Percentiles rank a stretch among this genome's conserved stretches.
Evolutionary conservation across 2,113 vertebrate species (phyloP).

Genomic region (Marmota monax): DNA sequence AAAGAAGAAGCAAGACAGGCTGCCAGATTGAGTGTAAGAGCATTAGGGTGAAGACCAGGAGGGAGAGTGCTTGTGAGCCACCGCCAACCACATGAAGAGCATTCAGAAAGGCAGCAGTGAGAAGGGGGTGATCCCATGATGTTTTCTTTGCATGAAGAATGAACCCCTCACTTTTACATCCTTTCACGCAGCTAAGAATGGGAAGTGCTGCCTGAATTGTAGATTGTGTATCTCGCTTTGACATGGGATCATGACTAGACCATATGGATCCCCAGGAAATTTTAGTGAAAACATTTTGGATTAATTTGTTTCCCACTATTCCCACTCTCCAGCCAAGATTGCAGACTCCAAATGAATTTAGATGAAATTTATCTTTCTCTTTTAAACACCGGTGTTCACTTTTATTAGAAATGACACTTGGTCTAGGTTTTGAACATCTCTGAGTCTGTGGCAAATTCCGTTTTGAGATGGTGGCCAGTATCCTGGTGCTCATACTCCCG

Average conservation of each 20-base stretch:
- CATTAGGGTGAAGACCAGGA: background rate
- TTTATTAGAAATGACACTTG: constrained; percentile 17
- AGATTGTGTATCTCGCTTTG: background rate
- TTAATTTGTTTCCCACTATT: background rate
- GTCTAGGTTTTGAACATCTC: background rate
- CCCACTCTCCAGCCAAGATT: background rate
- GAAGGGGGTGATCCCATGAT: background rate
- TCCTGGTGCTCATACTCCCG: background rate
- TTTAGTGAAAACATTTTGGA: background rate
- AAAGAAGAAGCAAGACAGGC: background rate
- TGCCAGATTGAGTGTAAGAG: background rate
- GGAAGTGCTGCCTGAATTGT: background rate
- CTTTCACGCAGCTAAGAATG: background rate
- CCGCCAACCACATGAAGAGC: background rate
- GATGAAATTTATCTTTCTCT: constrained; percentile 45
- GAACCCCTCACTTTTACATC: background rate
- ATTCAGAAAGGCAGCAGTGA: background rate
- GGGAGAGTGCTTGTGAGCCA: background rate
- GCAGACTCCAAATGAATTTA: background rate
- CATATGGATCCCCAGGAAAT: background rate
- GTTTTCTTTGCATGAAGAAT: background rate
- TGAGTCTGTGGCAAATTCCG: background rate
- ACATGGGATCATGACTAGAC: background rate
- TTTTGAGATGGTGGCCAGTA: background rate
- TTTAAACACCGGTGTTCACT: background rate